Evolutionary conservation across 1,140 invertebrate genomes (phyloP).

Genomic region (Diabrotica virgifera): DNA sequence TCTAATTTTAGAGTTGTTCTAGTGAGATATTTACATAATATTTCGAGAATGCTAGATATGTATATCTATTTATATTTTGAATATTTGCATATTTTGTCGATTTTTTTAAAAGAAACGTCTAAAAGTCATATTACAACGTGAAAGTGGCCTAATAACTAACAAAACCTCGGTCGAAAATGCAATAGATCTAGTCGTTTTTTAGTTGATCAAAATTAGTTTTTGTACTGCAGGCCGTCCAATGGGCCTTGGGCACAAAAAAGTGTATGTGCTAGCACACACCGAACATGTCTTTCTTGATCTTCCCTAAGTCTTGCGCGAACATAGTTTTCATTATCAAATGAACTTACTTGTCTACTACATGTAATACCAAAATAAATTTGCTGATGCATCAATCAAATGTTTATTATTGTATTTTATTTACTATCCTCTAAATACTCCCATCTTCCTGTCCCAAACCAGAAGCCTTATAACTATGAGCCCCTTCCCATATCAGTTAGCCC

Average conservation of each 20-base stretch:
- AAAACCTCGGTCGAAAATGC: constrained; percentile 22
- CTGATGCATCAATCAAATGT: constrained; percentile 35
- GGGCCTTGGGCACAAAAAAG: constrained; percentile 18
- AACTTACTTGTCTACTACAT: constrained; percentile 44
- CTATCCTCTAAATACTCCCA: no score
- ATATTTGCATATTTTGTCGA: no score
- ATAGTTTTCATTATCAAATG: constrained; percentile 37
- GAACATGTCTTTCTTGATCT: constrained; percentile 42
- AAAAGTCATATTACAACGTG: constrained; percentile 10
- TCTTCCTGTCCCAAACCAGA: no score
- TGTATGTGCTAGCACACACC: neutral
- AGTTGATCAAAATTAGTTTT: constrained; percentile 21
- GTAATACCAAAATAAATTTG: constrained; percentile 43
- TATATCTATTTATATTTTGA: no score
- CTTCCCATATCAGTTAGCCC: no score
- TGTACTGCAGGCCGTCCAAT: constrained; percentile 29
- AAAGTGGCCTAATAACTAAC: constrained; percentile 35
- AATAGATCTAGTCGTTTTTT: constrained; percentile 35
- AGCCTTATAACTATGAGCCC: no score
- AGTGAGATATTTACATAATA: no score
- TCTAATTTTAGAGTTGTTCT: no score
- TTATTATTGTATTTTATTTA: constrained; percentile 4
- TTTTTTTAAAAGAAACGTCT: no score
- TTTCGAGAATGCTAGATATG: no score
- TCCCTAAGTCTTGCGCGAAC: constrained; percentile 40